These are phyloP conservation scores for Bugula neritina DNA, from an alignment of 2,888 invertebrate species.

Conservation along the genomic window DNA sequence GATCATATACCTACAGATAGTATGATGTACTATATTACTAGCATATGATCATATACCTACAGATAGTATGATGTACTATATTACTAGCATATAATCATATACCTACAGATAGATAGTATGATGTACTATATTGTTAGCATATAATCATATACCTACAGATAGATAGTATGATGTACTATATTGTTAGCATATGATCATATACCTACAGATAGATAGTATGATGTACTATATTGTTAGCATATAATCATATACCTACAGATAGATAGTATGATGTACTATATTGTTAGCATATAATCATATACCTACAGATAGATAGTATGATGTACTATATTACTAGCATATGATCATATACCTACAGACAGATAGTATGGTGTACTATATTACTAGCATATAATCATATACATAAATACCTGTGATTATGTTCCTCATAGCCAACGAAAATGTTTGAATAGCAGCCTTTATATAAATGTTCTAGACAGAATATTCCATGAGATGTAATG, in stretches of 20 bases:
- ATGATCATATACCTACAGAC: slow-evolving; percentile 1
- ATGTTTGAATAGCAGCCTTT: slow-evolving; percentile 13
- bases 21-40: too few species aligned
- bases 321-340: too few species aligned
- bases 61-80: too few species aligned
- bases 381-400: too few species aligned
- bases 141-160: slow-evolving; percentile 1
- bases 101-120: background rate
- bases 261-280: too few species aligned
- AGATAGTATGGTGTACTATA: too few species aligned
- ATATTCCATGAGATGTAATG: background rate
- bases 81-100: background rate
- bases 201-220: background rate
- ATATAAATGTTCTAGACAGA: slow-evolving; percentile 9
- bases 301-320: background rate
- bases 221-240: too few species aligned
- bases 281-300: background rate
- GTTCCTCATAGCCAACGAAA: slow-evolving; percentile 8
- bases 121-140: too few species aligned
- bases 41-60: background rate
- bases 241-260: slow-evolving; percentile 1
- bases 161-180: too few species aligned
- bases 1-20: background rate
- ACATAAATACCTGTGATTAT: background rate
- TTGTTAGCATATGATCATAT: background rate